Evolutionary conservation across 1,140 invertebrate genomes (phyloP), one percentile per base, ranked within the genome.

Genomic region (Matsumurasca onukii): DNA sequence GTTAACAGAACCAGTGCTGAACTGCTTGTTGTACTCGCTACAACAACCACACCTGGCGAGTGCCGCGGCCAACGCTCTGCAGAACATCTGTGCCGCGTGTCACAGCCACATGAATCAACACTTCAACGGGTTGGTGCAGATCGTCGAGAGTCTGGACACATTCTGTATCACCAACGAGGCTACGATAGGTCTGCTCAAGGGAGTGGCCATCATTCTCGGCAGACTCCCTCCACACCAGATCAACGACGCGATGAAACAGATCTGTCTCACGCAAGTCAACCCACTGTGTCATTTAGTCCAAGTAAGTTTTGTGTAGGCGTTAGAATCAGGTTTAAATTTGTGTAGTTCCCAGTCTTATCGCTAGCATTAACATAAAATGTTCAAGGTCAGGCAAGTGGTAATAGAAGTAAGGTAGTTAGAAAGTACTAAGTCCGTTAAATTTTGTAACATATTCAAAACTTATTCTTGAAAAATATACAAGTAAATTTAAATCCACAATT

Each of bases 131-230:
- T 81, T 98, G n/a, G 48, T 75, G n/a, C 70, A 74, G 48, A 90
- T 97, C 31, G 87, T 92, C 24, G 85, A 86, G 67, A 88, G 88
- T 68, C 81, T 95, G 30, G 93, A 97, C 74, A 87, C 83, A 27
- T 91, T 94, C 77, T 83, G 86, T 55, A 88, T 97, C 9, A 89
- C 88, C 31, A 90, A 91, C 76, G 88, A 91, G 67, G 91, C 94
- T 49, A 89, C 92, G 22, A 88, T 93, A 72, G 90, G 89, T 17
- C 82, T 97, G 45, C 79, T 97, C 2, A 93, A 93, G 82, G 94
- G 87, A 65, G 84, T 88, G 24, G 86, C 89, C 9, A 80, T 88
- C 17, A 89, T 91, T 62, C 76, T 93, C 25, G 84, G 83, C 55
- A 79, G 81, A 70, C 79, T 91, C 75, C 85, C 87, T 2, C 74